These are phyloP conservation scores for Archegozetes longisetosus DNA, from an alignment of 1,140 invertebrate species.

Conservation along the genomic window DNA sequence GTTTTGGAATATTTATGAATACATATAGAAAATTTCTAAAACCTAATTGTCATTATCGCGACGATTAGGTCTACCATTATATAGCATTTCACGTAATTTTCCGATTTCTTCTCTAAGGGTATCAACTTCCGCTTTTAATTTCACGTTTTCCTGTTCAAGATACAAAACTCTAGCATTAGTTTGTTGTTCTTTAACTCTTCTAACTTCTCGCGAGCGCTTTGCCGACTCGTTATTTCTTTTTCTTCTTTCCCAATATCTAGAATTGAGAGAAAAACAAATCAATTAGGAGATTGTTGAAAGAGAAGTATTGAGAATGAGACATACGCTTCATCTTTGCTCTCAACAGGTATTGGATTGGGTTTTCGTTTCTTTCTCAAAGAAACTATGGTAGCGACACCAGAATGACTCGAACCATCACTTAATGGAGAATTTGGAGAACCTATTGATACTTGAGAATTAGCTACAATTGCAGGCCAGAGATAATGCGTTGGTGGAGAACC, in stretches of 20 bases:
- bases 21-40: too few species aligned
- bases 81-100: constrained; percentile 26
- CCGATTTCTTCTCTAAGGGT: constrained; percentile 27
- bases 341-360: constrained; percentile 23
- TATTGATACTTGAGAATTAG: too few species aligned
- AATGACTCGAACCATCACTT: too few species aligned
- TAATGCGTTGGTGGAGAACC: too few species aligned
- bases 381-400: neutral
- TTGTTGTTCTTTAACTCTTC: constrained; percentile 28
- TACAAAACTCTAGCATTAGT: constrained; percentile 24
- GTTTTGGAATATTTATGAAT: too few species aligned
- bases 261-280: neutral
- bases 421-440: too few species aligned
- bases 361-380: constrained; percentile 24
- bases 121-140: constrained; percentile 27
- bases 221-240: constrained; percentile 33
- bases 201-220: constrained; percentile 29
- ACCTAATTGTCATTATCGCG: too few species aligned
- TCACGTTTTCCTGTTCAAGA: constrained; percentile 31
- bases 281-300: neutral
- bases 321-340: constrained; percentile 26
- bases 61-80: constrained; percentile 13
- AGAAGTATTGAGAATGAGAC: neutral
- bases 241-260: constrained; percentile 30
- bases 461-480: too few species aligned